Evolutionary conservation across 2,888 invertebrate genomes (phyloP).

Genomic region (Rambutsinella grinnellia): DNA sequence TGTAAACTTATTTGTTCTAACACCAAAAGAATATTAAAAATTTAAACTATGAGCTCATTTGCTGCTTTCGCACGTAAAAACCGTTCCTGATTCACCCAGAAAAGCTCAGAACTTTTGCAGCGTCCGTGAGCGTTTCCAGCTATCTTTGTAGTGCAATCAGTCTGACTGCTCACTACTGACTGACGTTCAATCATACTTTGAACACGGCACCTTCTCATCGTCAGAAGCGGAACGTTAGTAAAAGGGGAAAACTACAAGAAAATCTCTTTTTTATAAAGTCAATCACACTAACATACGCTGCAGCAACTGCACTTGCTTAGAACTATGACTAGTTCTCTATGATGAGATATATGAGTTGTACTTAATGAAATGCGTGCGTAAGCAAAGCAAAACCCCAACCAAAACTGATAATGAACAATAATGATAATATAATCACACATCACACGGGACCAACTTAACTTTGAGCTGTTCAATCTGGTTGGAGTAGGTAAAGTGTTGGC

Average conservation of each 20-base stretch:
- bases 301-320: background rate
- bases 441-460: too few species aligned
- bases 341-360: slow-evolving; percentile 15
- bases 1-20: too few species aligned
- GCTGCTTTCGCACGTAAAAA: too few species aligned
- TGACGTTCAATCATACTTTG: background rate
- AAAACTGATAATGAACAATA: too few species aligned
- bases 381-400: slow-evolving; percentile 20
- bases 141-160: background rate
- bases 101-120: background rate
- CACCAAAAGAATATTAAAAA: too few species aligned
- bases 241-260: background rate
- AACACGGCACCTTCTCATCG: background rate
- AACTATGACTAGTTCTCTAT: background rate
- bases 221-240: background rate
- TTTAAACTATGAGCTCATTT: too few species aligned
- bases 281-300: background rate
- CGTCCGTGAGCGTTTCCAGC: background rate
- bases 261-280: background rate
- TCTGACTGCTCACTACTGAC: background rate
- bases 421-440: too few species aligned
- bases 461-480: too few species aligned
- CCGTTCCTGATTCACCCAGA: background rate
- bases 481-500: too few species aligned
- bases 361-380: slow-evolving; percentile 36